Evolutionary conservation across 2,888 invertebrate genomes (phyloP), one percentile per base, ranked within the genome.

Genomic region (Hyposoter dolosus): DNA sequence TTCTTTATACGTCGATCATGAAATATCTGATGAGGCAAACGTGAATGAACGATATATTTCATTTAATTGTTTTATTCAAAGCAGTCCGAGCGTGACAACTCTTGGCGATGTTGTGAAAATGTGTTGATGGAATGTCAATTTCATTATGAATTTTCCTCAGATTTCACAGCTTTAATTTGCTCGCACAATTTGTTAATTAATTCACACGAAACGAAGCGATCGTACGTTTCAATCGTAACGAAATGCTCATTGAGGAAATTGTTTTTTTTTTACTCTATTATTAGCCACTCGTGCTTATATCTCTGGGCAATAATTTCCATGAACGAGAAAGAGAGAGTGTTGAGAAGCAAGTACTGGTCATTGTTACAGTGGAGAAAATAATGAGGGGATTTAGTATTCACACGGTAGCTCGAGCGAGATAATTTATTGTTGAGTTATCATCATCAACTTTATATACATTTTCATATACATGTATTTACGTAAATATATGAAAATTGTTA

Each of bases 311-410:
- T 56, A 10, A 10, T 56, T 56, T 10, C 1, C 56, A 6, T n/a
- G n/a, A 12, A 56, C 23, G 23, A 35, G 35, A 60, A 19, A 53
- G 53, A 32, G 53, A 53, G 50, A 53, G 50, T 50, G 53, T 28
- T 19, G 53, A 12, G 72, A 53, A 35, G 35, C 72, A 35, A 35
- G 50, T 35, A 19, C 72, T 50, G 53, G 28, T 15, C 72, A 35
- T 53, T 72, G 72, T 72, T 53, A 53, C 19, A 40, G 40, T 5
- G 12, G 71, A 53, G 19, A 56, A 74, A 19, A 43, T 68, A 74
- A 74, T 74, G n/a, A 74, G 72, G 72, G 53, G 53, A 56, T 74
- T 74, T 74, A 56, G 40, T 74, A 74, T 74, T 74, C 72, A 68
- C 40, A 74, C 72, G 72, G 72, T 74, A 74, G 72, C 72, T 74